Base-by-base conservation (phyloP, 2,797 vertebrate genomes). In the Setipinna tenuifilis region DNA sequence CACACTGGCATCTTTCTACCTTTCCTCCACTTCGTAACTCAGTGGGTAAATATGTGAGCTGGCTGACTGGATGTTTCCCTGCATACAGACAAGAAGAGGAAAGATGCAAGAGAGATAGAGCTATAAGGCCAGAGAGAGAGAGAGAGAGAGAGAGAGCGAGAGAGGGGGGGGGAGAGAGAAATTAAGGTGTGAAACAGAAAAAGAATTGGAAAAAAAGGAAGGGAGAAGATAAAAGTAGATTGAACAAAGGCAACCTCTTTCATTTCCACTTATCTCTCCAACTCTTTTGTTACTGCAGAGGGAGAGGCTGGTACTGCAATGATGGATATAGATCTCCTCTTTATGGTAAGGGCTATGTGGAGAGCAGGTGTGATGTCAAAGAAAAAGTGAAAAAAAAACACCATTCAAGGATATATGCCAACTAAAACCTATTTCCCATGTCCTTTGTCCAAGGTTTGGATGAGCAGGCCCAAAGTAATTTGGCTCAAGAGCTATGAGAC, bases 401-500 rank as follows among this genome's bases (percentile, higher is more conserved):
- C 71, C 71, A 78, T 31, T 78, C 16, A 78, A 78, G 35, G 31
- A 35, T 78, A 21, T 17, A 41, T 54, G 50, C 35, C 68, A 75
- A 31, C 68, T 75, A 14, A 35, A 75, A 75, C 31, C 68, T 21
- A 78, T 44, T 78, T 44, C 31, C 35, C 17, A 44, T 78, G 35
- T 78, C 71, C 35, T 78, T 78, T 78, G 71, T 78, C 31, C 31
- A 78, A 44, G 71, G 71, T 0, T 65, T 65, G 58, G 17, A 59
- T 59, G 61, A 25, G 23, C 58, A 21, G 12, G 31, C 31, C 25
- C 65, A 78, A 44, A 78, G 71, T 71, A 71, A 71, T 71, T 71
- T 71, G 35, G 35, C 71, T 78, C 31, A 78, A 78, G 71, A 78
- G 71, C 35, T 78, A 19, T 78, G 35, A 78, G 71, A 78, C 71